Evolutionary conservation across 2,797 vertebrate species (phyloP).

Genomic region (Coregonus suidteri): DNA sequence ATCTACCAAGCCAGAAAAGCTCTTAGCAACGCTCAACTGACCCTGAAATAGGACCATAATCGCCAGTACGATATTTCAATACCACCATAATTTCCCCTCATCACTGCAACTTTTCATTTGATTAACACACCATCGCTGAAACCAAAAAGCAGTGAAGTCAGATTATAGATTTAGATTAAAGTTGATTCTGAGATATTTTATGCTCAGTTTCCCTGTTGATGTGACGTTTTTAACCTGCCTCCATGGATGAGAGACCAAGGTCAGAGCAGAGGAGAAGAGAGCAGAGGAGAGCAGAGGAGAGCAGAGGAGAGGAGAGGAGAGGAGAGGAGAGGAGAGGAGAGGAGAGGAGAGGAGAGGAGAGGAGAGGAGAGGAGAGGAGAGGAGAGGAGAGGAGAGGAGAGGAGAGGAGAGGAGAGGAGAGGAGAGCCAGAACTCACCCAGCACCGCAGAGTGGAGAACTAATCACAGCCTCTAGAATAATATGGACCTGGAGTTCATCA

Average conservation of each 20-base stretch:
- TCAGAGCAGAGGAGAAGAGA: constrained; percentile 35
- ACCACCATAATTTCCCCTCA: constrained; percentile 3
- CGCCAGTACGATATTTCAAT: constrained; percentile 29
- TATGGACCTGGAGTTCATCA: too few species aligned
- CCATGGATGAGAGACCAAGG: constrained; percentile 66
- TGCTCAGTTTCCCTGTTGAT: constrained; percentile 55
- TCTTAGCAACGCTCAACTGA: constrained; percentile 40
- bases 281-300: too few species aligned
- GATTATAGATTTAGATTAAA: neutral
- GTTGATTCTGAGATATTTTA: constrained; percentile 1
- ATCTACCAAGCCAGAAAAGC: constrained; percentile 24
- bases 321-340: too few species aligned
- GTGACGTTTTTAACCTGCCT: constrained; percentile 47
- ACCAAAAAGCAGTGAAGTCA: neutral
- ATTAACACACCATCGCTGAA: constrained; percentile 1
- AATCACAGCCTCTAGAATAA: too few species aligned
- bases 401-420: too few species aligned
- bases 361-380: too few species aligned
- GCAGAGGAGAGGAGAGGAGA: too few species aligned
- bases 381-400: too few species aligned
- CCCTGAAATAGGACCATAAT: constrained; percentile 47
- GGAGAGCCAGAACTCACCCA: too few species aligned
- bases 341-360: too few species aligned
- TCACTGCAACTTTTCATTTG: constrained; percentile 7
- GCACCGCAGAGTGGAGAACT: too few species aligned